phyloP scores from a whole-genome alignment of 2,113 vertebrate species.

The Austrofundulus limnaeus region DNA sequence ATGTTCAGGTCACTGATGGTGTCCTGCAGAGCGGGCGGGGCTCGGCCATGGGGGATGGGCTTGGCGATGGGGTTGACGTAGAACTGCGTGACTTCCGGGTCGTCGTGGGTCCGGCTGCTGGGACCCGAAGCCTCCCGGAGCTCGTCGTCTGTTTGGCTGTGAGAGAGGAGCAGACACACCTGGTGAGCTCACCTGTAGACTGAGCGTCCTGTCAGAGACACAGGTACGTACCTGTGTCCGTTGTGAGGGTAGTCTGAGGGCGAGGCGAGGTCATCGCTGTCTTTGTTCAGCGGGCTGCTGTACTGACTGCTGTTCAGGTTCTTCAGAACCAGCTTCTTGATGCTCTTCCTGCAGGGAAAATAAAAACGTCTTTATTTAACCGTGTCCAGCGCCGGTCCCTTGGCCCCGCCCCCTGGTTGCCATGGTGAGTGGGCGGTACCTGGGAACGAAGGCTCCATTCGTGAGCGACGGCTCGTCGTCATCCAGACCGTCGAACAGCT shows the following conservation, averaged over 20 bases:
- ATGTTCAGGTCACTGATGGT: conserved; percentile 89
- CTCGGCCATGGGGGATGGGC: conserved; percentile 83
- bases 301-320: conserved; percentile 89
- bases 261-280: conserved; percentile 85
- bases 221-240: conserved; percentile 89
- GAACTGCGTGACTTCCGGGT: conserved; percentile 84
- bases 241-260: conserved; percentile 89
- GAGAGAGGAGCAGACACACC: not conserved
- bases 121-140: conserved; percentile 71
- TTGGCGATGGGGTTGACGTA: conserved; percentile 91
- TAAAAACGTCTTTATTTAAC: too few relatives aligned
- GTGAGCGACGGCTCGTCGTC: conserved; percentile 89
- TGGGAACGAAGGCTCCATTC: conserved; percentile 92
- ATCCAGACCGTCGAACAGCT: conserved; percentile 93
- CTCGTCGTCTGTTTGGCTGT: conserved; percentile 79
- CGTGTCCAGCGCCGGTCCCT: too few relatives aligned
- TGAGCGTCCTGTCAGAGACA: too few relatives aligned
- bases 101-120: conserved; percentile 73
- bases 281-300: conserved; percentile 82
- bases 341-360: conserved; percentile 85
- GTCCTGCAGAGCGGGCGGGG: conserved; percentile 83
- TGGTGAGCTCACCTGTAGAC: too few relatives aligned
- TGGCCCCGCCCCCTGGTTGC: not conserved
- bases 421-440: conserved; percentile 64
- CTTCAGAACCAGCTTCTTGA: conserved; percentile 96